Percentiles rank a stretch among this genome's conserved stretches.
These are phyloP conservation scores for Tokudaia tokunoshimensis DNA, from an alignment of 2,797 vertebrate genomes.

Conservation along the genomic window DNA sequence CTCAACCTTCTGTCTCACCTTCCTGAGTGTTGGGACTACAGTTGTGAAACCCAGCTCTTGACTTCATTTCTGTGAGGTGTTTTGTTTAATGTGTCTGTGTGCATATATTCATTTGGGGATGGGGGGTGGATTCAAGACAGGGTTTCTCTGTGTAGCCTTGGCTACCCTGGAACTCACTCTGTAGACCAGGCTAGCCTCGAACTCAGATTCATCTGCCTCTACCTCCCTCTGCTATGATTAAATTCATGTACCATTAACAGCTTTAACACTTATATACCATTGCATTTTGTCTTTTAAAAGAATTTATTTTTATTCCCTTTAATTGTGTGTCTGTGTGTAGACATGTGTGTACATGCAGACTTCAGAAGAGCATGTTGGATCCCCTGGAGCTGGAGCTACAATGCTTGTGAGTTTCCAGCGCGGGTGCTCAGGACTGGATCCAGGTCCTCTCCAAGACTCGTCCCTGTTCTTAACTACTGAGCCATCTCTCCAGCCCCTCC, in stretches of 20 bases:
- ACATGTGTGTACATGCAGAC: neutral
- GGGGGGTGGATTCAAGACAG: too few species aligned
- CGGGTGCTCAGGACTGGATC: too few species aligned
- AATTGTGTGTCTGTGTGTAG: neutral
- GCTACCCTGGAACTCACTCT: neutral
- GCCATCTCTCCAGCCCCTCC: neutral
- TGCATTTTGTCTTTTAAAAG: neutral
- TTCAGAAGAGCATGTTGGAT: neutral
- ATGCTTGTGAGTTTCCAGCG: neutral
- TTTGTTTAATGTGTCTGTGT: conserved; percentile 30
- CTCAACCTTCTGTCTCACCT: neutral
- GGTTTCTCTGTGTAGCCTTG: neutral
- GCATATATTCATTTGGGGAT: neutral
- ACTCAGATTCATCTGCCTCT: neutral
- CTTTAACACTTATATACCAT: neutral
- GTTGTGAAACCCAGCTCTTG: neutral
- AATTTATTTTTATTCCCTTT: neutral
- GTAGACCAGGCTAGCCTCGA: neutral
- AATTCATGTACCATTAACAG: neutral
- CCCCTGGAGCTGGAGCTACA: neutral
- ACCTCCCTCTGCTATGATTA: neutral
- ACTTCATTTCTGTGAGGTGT: neutral
- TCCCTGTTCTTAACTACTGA: neutral
- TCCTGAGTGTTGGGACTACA: neutral
- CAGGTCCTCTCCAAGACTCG: neutral